Percentiles rank a stretch among this genome's conserved stretches.
phyloP scores from a whole-genome alignment of 2,888 invertebrate species.

The Hirtodrosophila duncani region DNA sequence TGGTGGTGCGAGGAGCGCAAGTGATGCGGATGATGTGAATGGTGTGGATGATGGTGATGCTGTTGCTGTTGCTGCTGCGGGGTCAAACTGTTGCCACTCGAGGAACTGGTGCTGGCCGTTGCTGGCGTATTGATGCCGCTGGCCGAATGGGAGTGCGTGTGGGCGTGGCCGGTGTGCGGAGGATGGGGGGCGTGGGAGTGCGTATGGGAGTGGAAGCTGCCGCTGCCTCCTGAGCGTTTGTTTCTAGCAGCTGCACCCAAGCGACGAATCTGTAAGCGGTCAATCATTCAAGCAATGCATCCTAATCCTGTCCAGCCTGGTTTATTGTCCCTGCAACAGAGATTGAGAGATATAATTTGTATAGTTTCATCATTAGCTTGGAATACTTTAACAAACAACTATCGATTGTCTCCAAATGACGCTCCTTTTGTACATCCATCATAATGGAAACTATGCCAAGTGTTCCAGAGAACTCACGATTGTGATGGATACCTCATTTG shows the following conservation, averaged over 20 bases:
- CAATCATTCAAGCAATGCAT: slow-evolving; percentile 73
- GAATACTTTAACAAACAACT: no score
- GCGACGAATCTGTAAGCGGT: slow-evolving; percentile 74
- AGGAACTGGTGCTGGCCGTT: slow-evolving; percentile 67
- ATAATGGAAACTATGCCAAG: no score
- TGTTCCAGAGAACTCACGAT: no score
- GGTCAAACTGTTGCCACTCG: slow-evolving; percentile 59
- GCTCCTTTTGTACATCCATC: no score
- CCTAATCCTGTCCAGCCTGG: slow-evolving; percentile 28
- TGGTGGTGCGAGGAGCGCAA: slow-evolving; percentile 19
- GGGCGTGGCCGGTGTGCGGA: slow-evolving; percentile 37
- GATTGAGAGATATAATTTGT: background rate
- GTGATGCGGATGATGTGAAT: slow-evolving; percentile 2
- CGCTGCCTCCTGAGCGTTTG: slow-evolving; percentile 55
- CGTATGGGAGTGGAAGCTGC: slow-evolving; percentile 42
- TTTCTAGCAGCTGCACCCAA: slow-evolving; percentile 72
- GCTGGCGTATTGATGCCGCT: slow-evolving; percentile 60
- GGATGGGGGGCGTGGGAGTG: no score
- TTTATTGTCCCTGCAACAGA: slow-evolving; percentile 2
- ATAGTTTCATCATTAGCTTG: no score
- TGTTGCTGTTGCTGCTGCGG: slow-evolving; percentile 52
- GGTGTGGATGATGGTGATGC: slow-evolving; percentile 21
- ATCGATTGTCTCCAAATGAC: no score
- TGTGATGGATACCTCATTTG: no score
- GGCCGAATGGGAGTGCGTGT: slow-evolving; percentile 32